Evolutionary conservation across 1,140 invertebrate species (phyloP).

Genomic region (Eciton burchellii): DNA sequence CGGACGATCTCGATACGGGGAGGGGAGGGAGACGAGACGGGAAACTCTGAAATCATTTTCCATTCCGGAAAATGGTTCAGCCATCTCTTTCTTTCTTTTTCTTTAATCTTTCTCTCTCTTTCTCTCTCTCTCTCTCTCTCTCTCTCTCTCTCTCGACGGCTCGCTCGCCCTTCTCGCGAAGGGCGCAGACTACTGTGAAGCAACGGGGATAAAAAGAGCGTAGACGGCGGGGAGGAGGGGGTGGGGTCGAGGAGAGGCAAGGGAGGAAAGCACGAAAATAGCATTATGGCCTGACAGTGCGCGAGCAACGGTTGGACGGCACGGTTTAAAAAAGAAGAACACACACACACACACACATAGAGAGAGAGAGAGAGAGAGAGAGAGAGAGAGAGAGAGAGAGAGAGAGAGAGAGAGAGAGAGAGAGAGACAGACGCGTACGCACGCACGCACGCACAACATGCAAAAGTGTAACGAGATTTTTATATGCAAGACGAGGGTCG

Average conservation of each 20-base stretch:
- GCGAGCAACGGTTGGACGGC: conserved; percentile 20
- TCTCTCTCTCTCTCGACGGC: background rate
- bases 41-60: background rate
- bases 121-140: background rate
- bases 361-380: too few species aligned
- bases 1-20: too few species aligned
- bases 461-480: conserved; percentile 17
- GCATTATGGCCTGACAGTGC: conserved; percentile 33
- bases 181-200: conserved; percentile 23
- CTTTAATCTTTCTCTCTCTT: background rate
- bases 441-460: too few species aligned
- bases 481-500: conserved; percentile 21
- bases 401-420: too few species aligned
- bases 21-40: too few species aligned
- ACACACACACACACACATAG: too few species aligned
- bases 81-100: background rate
- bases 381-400: too few species aligned
- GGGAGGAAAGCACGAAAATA: background rate
- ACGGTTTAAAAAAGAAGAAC: conserved; percentile 12
- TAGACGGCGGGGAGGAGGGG: background rate
- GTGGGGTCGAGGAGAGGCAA: background rate
- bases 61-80: background rate
- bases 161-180: conserved; percentile 43
- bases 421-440: too few species aligned
- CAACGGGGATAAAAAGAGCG: conserved; percentile 5